Base-by-base conservation (phyloP, 1,140 invertebrate genomes). In the Monochamus saltuarius region DNA sequence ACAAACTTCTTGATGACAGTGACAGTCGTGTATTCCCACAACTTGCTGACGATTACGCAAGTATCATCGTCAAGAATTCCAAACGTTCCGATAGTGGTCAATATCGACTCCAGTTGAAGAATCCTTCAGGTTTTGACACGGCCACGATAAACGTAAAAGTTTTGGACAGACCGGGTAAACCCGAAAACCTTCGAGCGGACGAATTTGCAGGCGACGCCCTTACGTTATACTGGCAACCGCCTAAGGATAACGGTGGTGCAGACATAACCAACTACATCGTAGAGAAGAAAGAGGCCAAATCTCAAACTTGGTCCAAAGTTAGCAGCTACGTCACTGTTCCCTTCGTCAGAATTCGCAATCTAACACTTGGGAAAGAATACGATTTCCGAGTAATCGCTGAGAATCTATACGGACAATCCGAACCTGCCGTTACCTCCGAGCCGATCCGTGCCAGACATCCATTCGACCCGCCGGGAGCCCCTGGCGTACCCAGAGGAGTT, bases 331-430 rank as follows among this genome's bases (percentile, higher is more conserved):
- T 95, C 22, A 90, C 91, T 7, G 89, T 92, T 52, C 87, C 94
- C 71, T 90, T 92, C 78, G 84, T 91, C 45, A 86, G 94, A 46
- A 90, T 98, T 13, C 87, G 94, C 46, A 98, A 98, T 76, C 79
- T 99, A 22, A 88, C 86, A 1, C 88, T 97, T 16, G 95, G 94
- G 37, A 86, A 85, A 62, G 88, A 93, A 35, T 99, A 99, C 75
- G 96, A 99, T 66, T 99, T 99, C 85, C 85, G 96, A 59, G 96
- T 99, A 1, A 90, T 95, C 83, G 97, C 97, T 53, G 97, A 99
- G 78, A 99, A 99, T 79, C 87, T 94, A 71, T 95, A 97, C 72
- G 97, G 97, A 38, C 87, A 91, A 56, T 97, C 95, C 22, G 96
- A 99, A 65, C 94, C 95, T 7, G 89, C 89, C 8, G 85, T 84